Conservation (phyloP, 1,140 invertebrate species). For the Alviniconcha marisindica region DNA sequence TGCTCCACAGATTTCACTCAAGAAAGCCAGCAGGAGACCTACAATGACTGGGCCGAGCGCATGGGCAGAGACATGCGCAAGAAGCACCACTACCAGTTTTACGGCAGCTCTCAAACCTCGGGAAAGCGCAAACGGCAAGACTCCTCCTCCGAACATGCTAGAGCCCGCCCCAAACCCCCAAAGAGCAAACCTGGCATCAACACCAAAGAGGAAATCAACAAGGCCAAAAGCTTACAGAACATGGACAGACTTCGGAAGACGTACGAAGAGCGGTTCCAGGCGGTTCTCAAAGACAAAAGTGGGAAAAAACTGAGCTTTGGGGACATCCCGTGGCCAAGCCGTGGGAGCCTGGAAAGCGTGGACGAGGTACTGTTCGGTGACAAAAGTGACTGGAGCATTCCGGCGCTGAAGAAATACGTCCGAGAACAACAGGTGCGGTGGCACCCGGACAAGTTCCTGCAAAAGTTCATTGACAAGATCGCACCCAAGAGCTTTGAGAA, state of each 20-base stretch:
- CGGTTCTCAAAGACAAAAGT: constrained; percentile 31
- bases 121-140: constrained; percentile 32
- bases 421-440: constrained; percentile 65
- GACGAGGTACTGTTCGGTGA: constrained; percentile 60
- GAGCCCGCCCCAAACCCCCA: background rate
- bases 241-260: constrained; percentile 28
- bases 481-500: constrained; percentile 53
- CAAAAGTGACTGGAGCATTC: constrained; percentile 37
- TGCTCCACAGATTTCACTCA: constrained; percentile 4
- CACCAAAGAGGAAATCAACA: constrained; percentile 32
- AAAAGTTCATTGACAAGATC: constrained; percentile 63
- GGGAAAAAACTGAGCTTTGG: constrained; percentile 45
- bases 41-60: constrained; percentile 60
- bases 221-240: constrained; percentile 10
- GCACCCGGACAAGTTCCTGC: constrained; percentile 73
- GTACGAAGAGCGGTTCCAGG: constrained; percentile 53
- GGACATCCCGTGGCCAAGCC: constrained; percentile 69
- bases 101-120: constrained; percentile 12
- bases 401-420: constrained; percentile 61
- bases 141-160: background rate
- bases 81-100: background rate
- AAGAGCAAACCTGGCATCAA: background rate
- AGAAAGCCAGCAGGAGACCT: constrained; percentile 48
- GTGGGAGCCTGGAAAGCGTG: constrained; percentile 43
- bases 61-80: constrained; percentile 46